Percentiles rank a stretch among this genome's conserved stretches.
Conservation (phyloP, 2,797 vertebrate species). For the Trachurus trachurus region DNA sequence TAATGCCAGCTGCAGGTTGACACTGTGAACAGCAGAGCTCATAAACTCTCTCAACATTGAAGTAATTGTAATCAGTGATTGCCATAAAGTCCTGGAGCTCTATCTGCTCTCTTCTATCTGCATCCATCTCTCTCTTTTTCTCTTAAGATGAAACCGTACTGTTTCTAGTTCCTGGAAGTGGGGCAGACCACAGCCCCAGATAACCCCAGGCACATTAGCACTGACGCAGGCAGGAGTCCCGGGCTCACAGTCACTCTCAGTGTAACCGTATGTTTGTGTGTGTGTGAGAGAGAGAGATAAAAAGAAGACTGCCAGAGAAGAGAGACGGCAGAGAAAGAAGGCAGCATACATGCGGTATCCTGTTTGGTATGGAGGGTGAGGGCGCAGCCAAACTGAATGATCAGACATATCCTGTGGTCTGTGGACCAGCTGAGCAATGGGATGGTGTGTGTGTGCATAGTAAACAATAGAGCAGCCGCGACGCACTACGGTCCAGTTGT, state of each 20-base stretch:
- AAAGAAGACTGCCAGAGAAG: slow-evolving; percentile 4
- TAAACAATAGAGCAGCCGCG: slow-evolving; percentile 56
- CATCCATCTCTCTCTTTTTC: slow-evolving; percentile 71
- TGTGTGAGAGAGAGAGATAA: neutral
- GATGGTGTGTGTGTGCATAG: slow-evolving; percentile 39
- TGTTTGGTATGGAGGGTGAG: slow-evolving; percentile 68
- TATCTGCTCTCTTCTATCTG: slow-evolving; percentile 33
- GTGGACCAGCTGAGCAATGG: slow-evolving; percentile 63
- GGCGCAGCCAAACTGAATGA: slow-evolving; percentile 33
- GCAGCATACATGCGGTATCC: slow-evolving; percentile 63
- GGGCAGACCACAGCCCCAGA: slow-evolving; percentile 86
- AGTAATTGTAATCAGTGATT: slow-evolving; percentile 1
- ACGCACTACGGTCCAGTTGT: slow-evolving; percentile 27
- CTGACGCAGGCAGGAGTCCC: slow-evolving; percentile 74
- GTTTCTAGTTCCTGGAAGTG: slow-evolving; percentile 89
- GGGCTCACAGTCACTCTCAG: slow-evolving; percentile 33
- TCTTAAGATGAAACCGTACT: slow-evolving; percentile 83
- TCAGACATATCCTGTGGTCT: slow-evolving; percentile 65
- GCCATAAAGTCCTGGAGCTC: neutral
- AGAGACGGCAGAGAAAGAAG: slow-evolving; percentile 26
- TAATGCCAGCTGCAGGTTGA: slow-evolving; percentile 14
- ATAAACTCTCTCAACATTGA: neutral
- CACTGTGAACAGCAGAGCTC: slow-evolving; percentile 4
- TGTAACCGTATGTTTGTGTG: slow-evolving; percentile 11
- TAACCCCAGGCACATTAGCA: slow-evolving; percentile 74